Conservation (phyloP, 2,113 vertebrate species). For the Corythaixoides concolor region DNA sequence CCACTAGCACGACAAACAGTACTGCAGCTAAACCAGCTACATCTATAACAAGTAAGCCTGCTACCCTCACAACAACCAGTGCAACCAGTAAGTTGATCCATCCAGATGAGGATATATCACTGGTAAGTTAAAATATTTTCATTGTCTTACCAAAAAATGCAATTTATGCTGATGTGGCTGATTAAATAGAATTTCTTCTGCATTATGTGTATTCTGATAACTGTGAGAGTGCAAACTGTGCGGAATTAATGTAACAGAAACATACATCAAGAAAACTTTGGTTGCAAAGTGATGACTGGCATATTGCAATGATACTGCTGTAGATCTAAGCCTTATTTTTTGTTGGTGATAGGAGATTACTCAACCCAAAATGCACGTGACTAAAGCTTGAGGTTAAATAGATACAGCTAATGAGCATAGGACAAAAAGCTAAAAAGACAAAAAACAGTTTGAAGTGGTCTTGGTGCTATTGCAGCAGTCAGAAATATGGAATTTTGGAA, state of each 20-base stretch:
- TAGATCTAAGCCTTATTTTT: neutral
- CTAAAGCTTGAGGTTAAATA: neutral
- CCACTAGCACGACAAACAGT: constrained; percentile 93
- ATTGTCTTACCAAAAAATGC: neutral
- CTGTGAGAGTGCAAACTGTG: neutral
- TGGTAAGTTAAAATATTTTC: constrained; percentile 87
- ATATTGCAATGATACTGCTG: neutral
- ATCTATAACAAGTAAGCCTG: constrained; percentile 97
- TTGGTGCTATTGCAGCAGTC: neutral
- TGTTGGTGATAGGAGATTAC: neutral
- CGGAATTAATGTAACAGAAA: neutral
- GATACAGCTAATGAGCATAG: neutral
- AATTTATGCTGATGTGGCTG: neutral
- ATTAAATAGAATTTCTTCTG: neutral
- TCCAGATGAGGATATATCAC: constrained; percentile 99
- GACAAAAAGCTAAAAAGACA: neutral
- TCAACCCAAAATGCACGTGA: neutral
- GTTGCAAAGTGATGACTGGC: neutral
- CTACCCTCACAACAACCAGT: constrained; percentile 96
- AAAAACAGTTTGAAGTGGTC: neutral
- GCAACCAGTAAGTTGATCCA: constrained; percentile 99
- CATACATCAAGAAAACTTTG: neutral
- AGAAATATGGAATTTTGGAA: neutral
- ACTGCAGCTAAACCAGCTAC: constrained; percentile 93
- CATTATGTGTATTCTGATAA: neutral